A percentile compares a stretch with the other conserved stretches of the same genome.
Conservation (phyloP, 2,888 invertebrate genomes). For the Hyppa rectilinea region DNA sequence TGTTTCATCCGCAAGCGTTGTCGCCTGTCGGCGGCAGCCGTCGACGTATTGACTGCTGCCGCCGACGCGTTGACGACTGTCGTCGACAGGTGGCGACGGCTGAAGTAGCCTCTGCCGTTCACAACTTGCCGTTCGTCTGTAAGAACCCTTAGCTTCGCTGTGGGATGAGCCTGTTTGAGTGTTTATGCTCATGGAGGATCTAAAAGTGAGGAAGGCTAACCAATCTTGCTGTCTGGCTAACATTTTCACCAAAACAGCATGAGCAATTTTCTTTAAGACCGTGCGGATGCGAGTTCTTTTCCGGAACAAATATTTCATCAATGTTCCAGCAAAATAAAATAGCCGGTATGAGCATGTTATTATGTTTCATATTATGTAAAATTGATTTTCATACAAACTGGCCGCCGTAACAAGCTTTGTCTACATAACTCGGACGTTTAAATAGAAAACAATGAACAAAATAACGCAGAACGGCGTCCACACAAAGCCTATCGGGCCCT, state of each 20-base stretch:
- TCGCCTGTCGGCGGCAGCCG: no score
- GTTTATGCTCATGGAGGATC: neutral
- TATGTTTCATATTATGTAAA: conserved; percentile 63
- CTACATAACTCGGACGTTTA: conserved; percentile 57
- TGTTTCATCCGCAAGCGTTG: no score
- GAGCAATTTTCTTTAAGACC: neutral
- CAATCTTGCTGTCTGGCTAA: neutral
- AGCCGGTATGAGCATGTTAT: conserved; percentile 47
- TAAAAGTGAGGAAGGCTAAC: neutral
- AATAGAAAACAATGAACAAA: conserved; percentile 65
- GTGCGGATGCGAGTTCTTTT: neutral
- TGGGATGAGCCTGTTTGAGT: no score
- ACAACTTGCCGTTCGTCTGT: no score
- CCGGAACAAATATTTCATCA: conserved; percentile 21
- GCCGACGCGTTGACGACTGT: no score
- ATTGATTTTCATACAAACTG: conserved; percentile 65
- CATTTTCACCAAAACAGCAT: neutral
- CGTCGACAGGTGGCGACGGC: no score
- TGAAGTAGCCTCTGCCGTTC: no score
- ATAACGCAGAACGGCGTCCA: conserved; percentile 60
- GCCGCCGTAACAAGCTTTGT: conserved; percentile 66
- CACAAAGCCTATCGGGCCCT: conserved; percentile 67
- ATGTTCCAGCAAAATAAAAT: conserved; percentile 22
- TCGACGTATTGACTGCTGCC: no score
- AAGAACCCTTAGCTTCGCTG: no score